Percentiles rank a stretch among this genome's conserved stretches.
phyloP scores from a whole-genome alignment of 2,888 invertebrate species.

The Drosophila nigricruria region DNA sequence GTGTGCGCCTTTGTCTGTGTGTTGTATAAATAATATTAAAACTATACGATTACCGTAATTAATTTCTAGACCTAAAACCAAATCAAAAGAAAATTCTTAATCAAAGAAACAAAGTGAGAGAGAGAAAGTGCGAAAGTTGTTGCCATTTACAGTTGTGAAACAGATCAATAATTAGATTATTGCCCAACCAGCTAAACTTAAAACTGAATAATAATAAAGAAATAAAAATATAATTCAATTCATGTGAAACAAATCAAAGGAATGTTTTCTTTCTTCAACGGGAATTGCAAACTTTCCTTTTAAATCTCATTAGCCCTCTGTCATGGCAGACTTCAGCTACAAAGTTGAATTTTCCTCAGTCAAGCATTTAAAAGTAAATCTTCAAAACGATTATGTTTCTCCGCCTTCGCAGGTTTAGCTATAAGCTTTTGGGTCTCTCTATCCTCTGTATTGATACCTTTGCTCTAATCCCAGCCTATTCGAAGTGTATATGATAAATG shows the following conservation, averaged over 20 bases:
- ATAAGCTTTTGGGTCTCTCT: neutral
- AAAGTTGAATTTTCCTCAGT: neutral
- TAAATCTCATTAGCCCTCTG: neutral
- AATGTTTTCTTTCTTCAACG: neutral
- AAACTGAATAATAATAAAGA: slow-evolving; percentile 21
- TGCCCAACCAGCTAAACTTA: slow-evolving; percentile 49
- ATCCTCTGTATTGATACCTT: slow-evolving; percentile 24
- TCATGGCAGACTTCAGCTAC: neutral
- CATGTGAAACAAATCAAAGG: slow-evolving; percentile 36
- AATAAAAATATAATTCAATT: slow-evolving; percentile 53
- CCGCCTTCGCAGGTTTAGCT: neutral
- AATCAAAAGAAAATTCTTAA: slow-evolving; percentile 22
- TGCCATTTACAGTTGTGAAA: slow-evolving; percentile 79
- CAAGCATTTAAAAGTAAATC: neutral
- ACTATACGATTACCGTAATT: slow-evolving; percentile 31
- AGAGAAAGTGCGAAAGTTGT: neutral
- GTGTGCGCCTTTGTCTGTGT: slow-evolving; percentile 12
- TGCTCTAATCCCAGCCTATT: slow-evolving; percentile 21
- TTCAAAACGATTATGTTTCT: neutral
- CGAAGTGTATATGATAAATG: slow-evolving; percentile 24
- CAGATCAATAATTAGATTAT: slow-evolving; percentile 82
- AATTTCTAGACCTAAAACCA: slow-evolving; percentile 11
- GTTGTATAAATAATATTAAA: slow-evolving; percentile 11
- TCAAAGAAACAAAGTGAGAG: slow-evolving; percentile 14
- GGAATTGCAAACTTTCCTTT: neutral